phyloP scores from a whole-genome alignment of 2,888 invertebrate species.

The Phrixothrix hirtus region DNA sequence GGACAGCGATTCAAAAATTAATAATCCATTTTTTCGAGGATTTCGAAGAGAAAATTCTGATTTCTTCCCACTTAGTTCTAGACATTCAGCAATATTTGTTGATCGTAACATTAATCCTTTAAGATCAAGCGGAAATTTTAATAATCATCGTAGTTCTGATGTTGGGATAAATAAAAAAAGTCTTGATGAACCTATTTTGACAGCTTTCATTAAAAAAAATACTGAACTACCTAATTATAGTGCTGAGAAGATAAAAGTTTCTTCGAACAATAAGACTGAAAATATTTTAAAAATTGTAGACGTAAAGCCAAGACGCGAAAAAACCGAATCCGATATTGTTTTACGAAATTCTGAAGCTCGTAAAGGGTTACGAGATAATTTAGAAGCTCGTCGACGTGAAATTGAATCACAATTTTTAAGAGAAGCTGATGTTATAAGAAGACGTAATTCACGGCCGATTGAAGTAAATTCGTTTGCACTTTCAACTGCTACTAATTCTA shows the following conservation, averaged over 20 bases:
- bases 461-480: constrained; percentile 50
- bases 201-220: constrained; percentile 68
- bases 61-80: constrained; percentile 74
- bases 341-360: constrained; percentile 65
- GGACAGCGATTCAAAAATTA: constrained; percentile 72
- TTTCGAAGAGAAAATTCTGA: constrained; percentile 85
- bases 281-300: constrained; percentile 44
- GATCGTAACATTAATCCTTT: constrained; percentile 59
- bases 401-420: constrained; percentile 55
- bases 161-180: constrained; percentile 59
- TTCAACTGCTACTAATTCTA: constrained; percentile 47
- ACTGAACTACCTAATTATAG: constrained; percentile 44
- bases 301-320: constrained; percentile 75
- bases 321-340: constrained; percentile 87
- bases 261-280: constrained; percentile 18
- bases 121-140: constrained; percentile 72
- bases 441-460: constrained; percentile 57
- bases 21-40: constrained; percentile 73
- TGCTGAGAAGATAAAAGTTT: neutral
- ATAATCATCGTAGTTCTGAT: constrained; percentile 65
- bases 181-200: constrained; percentile 70
- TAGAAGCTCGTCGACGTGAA: constrained; percentile 57
- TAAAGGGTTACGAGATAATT: constrained; percentile 57
- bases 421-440: constrained; percentile 55
- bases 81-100: constrained; percentile 74